Evolutionary conservation across 2,797 vertebrate species (phyloP).

Genomic region (Pterois miles): DNA sequence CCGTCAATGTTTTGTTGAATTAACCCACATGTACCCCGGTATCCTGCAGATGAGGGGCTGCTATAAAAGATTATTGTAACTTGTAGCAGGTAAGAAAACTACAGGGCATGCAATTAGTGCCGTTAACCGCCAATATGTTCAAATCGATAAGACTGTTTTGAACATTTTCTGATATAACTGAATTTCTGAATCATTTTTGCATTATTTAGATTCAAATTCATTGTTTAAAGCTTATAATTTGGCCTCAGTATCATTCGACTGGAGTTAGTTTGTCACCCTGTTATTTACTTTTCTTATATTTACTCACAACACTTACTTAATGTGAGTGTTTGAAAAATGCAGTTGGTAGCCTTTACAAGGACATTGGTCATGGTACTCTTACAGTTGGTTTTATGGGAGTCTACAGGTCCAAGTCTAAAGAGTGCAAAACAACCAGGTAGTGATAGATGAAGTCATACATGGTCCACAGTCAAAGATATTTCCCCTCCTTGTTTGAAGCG

Average conservation of each 20-base stretch:
- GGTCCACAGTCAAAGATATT: conserved; percentile 5
- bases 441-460: conserved; percentile 13
- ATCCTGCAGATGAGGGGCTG: background rate
- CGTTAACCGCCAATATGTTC: background rate
- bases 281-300: background rate
- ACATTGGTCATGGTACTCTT: background rate
- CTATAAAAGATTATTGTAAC: background rate
- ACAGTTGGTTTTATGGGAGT: conserved; percentile 19
- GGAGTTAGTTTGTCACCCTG: background rate
- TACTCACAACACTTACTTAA: background rate
- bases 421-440: background rate
- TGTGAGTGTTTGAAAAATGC: background rate
- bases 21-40: background rate
- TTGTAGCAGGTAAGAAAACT: background rate
- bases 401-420: conserved; percentile 17
- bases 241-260: background rate
- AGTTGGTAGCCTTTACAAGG: background rate
- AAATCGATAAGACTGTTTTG: background rate
- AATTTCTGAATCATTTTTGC: background rate
- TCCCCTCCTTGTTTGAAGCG: conserved; percentile 1
- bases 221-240: background rate
- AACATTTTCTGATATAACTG: background rate
- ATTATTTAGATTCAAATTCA: background rate
- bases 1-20: conserved; percentile 14
- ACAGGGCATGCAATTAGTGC: background rate